A percentile compares a stretch with the other conserved stretches of the same genome.
These are phyloP conservation scores for Nicator chloris DNA, from an alignment of 2,113 vertebrate genomes.

Conservation along the genomic window DNA sequence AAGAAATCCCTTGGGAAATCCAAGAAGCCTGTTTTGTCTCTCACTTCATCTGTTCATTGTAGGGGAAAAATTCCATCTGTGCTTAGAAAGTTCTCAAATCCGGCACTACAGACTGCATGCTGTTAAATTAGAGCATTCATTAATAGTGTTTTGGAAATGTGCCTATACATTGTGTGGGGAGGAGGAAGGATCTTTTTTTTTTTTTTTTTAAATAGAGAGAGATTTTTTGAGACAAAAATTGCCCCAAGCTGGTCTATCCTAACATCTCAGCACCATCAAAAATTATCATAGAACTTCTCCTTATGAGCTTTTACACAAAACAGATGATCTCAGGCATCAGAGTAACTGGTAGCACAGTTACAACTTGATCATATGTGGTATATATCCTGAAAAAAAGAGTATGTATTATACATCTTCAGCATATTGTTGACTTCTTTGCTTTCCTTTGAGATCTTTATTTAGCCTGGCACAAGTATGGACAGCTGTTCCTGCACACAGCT, in stretches of 20 bases:
- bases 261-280: neutral
- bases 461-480: neutral
- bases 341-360: neutral
- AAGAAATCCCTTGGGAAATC: slow-evolving; percentile 8
- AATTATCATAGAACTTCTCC: neutral
- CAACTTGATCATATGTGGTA: neutral
- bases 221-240: neutral
- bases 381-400: neutral
- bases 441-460: neutral
- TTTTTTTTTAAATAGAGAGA: neutral
- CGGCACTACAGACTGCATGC: neutral
- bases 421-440: neutral
- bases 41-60: slow-evolving; percentile 38
- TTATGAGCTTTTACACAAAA: neutral
- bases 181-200: neutral
- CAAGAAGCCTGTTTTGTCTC: slow-evolving; percentile 44
- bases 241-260: neutral
- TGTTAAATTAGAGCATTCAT: slow-evolving; percentile 42
- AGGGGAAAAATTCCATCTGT: slow-evolving; percentile 27
- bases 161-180: neutral
- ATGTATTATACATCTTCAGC: neutral
- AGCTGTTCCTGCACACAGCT: neutral
- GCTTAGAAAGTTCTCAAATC: slow-evolving; percentile 10
- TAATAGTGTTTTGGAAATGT: slow-evolving; percentile 33
- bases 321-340: neutral